A percentile compares a stretch with the other conserved stretches of the same genome.
phyloP scores from a whole-genome alignment of 2,888 invertebrate genomes.

The Yponomeuta plumbellus region DNA sequence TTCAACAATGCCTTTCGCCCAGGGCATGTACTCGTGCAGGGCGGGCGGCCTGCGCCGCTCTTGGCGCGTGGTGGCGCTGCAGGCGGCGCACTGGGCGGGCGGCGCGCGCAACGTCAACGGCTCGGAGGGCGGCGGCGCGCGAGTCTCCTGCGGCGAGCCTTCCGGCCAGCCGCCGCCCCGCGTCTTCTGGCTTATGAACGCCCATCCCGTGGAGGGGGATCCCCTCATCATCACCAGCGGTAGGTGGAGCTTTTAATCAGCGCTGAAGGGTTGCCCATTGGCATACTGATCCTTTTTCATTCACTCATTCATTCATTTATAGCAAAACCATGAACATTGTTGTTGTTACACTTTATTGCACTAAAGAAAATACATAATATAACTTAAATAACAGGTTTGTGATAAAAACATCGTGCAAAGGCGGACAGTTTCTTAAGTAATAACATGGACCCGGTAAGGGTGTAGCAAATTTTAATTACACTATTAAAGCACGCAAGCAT shows the following conservation, averaged over 20 bases:
- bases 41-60: conserved; percentile 77
- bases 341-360: too few relatives aligned
- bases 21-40: conserved; percentile 88
- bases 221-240: conserved; percentile 49
- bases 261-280: not conserved
- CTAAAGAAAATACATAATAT: too few relatives aligned
- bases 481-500: too few relatives aligned
- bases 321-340: too few relatives aligned
- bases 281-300: too few relatives aligned
- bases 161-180: conserved; percentile 85
- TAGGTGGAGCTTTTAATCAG: conserved; percentile 29
- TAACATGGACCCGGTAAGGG: too few relatives aligned
- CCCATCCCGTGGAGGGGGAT: conserved; percentile 78
- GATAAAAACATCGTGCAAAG: too few relatives aligned
- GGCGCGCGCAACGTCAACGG: conserved; percentile 67
- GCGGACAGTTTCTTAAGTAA: too few relatives aligned
- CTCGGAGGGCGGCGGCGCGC: conserved; percentile 64
- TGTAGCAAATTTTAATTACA: too few relatives aligned
- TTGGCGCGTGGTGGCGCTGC: conserved; percentile 57
- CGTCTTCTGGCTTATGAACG: conserved; percentile 91
- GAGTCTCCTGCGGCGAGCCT: conserved; percentile 74
- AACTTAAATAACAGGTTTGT: too few relatives aligned
- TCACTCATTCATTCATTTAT: too few relatives aligned
- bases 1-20: conserved; percentile 25
- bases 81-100: conserved; percentile 73